These are phyloP conservation scores for Proterorhinus semilunaris DNA, from an alignment of 2,113 vertebrate genomes.

Conservation along the genomic window DNA sequence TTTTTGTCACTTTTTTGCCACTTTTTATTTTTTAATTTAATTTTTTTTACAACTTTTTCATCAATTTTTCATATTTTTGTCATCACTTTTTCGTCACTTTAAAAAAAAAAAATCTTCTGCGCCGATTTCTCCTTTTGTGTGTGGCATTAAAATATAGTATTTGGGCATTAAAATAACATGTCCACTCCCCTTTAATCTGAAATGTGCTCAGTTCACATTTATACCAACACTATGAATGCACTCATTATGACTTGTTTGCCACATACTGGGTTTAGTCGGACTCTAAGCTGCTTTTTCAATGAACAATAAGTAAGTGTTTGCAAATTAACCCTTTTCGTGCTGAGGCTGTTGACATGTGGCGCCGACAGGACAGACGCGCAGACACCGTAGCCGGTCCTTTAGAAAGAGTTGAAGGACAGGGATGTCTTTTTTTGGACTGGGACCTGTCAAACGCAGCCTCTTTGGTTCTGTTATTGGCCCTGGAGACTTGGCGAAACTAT, in stretches of 20 bases:
- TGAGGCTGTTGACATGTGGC: constrained; percentile 36
- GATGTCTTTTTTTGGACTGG: no score
- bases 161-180: neutral
- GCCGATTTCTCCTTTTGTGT: no score
- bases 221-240: constrained; percentile 46
- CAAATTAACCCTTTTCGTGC: constrained; percentile 38
- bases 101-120: no score
- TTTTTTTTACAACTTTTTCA: no score
- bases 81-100: no score
- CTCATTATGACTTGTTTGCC: constrained; percentile 51
- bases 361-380: constrained; percentile 33
- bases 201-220: neutral
- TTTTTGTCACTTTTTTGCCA: no score
- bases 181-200: neutral
- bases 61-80: no score
- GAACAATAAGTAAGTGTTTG: constrained; percentile 47
- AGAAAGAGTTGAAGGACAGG: neutral
- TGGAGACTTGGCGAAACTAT: constrained; percentile 38
- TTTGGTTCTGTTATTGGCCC: constrained; percentile 36
- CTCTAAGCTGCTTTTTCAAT: constrained; percentile 67
- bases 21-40: no score
- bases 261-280: constrained; percentile 50
- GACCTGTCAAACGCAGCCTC: constrained; percentile 51
- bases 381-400: neutral
- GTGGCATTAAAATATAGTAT: no score